Evolutionary conservation across 2,888 invertebrate species (phyloP).

Genomic region (Anorthoa munda): DNA sequence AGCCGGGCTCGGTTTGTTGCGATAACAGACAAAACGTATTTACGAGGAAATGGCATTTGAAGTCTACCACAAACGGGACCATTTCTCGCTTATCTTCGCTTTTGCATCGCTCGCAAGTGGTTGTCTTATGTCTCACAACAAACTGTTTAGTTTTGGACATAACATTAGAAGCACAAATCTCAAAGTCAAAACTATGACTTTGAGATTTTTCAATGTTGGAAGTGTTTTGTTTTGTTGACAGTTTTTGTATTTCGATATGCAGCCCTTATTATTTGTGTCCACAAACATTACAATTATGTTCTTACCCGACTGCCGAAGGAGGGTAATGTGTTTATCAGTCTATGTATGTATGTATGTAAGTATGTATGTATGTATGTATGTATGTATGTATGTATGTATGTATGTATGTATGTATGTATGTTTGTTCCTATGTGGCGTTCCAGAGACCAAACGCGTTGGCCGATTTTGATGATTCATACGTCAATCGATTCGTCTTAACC

Average conservation of each 20-base stretch:
- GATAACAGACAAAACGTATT: slow-evolving; percentile 66
- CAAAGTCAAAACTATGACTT: too few species aligned
- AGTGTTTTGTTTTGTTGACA: background rate
- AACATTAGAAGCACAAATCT: slow-evolving; percentile 12
- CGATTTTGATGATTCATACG: too few species aligned
- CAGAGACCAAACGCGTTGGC: too few species aligned
- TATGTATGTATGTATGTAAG: too few species aligned
- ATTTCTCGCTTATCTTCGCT: slow-evolving; percentile 57
- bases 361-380: too few species aligned
- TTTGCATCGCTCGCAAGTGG: slow-evolving; percentile 40
- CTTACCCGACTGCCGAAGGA: too few species aligned
- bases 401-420: too few species aligned
- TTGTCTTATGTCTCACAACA: slow-evolving; percentile 36
- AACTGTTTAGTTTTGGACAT: slow-evolving; percentile 36
- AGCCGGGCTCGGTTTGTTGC: slow-evolving; percentile 53
- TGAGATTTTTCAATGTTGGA: slow-evolving; percentile 1
- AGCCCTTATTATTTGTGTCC: background rate
- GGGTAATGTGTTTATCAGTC: too few species aligned
- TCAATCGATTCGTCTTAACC: too few species aligned
- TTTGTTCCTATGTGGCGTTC: too few species aligned
- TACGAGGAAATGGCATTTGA: slow-evolving; percentile 60
- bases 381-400: too few species aligned
- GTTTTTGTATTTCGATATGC: background rate
- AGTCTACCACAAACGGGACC: slow-evolving; percentile 50
- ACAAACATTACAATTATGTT: too few species aligned